These are phyloP conservation scores for Adoxophyes honmai DNA, from an alignment of 1,140 invertebrate genomes.

Conservation along the genomic window DNA sequence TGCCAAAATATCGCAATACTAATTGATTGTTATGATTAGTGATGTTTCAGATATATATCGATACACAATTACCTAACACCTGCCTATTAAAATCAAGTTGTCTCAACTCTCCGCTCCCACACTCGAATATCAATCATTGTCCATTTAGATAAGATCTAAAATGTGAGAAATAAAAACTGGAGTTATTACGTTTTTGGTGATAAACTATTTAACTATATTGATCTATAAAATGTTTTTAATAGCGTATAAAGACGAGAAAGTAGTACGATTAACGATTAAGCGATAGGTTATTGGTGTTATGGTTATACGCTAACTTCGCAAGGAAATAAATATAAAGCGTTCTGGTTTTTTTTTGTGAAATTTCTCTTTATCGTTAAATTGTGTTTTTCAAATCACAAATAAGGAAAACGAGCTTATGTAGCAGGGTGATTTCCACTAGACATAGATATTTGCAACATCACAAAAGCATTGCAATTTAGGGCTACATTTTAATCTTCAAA, in stretches of 20 bases:
- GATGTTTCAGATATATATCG: slow-evolving; percentile 44
- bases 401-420: no score
- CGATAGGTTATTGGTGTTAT: not conserved
- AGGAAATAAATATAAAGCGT: no score
- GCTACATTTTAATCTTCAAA: no score
- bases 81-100: not conserved
- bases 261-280: not conserved
- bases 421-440: no score
- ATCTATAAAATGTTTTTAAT: slow-evolving; percentile 8
- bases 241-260: slow-evolving; percentile 1
- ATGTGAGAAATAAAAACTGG: not conserved
- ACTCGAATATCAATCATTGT: not conserved
- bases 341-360: no score
- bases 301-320: not conserved
- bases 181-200: not conserved
- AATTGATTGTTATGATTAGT: slow-evolving; percentile 48
- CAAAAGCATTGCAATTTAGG: no score
- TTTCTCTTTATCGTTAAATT: no score
- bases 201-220: not conserved
- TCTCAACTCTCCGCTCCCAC: not conserved
- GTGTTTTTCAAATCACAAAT: no score
- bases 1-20: slow-evolving; percentile 36
- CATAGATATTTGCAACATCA: no score
- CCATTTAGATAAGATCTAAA: not conserved
- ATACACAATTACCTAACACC: slow-evolving; percentile 15